These are phyloP conservation scores for Drosophila guanche DNA, from an alignment of 1,140 invertebrate genomes.

Conservation along the genomic window DNA sequence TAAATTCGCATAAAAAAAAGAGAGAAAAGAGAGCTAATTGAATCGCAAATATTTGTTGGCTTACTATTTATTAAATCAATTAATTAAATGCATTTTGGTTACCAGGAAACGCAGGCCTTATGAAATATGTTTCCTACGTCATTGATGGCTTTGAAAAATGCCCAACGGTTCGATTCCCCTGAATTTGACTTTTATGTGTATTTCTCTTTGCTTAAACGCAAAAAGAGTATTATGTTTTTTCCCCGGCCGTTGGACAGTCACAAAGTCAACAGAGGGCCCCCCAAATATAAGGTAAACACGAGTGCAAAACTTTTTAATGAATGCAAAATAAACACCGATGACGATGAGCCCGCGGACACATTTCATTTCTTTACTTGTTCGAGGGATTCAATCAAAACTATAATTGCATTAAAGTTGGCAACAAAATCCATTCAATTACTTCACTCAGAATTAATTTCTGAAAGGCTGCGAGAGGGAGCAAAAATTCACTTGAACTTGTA, in stretches of 20 bases:
- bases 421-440: neutral
- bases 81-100: conserved; percentile 43
- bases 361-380: conserved; percentile 29
- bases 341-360: conserved; percentile 27
- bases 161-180: conserved; percentile 36
- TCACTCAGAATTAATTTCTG: too few relatives aligned
- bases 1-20: conserved; percentile 34
- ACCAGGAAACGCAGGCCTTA: conserved; percentile 47
- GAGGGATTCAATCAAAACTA: neutral
- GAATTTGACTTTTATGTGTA: conserved; percentile 10
- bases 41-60: conserved; percentile 12
- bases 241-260: conserved; percentile 28
- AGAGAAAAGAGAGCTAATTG: conserved; percentile 19
- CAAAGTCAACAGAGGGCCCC: conserved; percentile 22
- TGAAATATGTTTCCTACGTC: conserved; percentile 19
- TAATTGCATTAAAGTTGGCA: neutral
- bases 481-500: conserved; percentile 13
- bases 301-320: conserved; percentile 75
- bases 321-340: conserved; percentile 54
- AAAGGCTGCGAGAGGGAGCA: conserved; percentile 8
- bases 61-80: conserved; percentile 53
- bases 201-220: conserved; percentile 22
- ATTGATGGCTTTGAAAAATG: conserved; percentile 37
- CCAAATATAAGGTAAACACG: conserved; percentile 51
- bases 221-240: conserved; percentile 29